These are phyloP conservation scores for Cervus canadensis DNA, from an alignment of 2,113 vertebrate species.

Conservation along the genomic window DNA sequence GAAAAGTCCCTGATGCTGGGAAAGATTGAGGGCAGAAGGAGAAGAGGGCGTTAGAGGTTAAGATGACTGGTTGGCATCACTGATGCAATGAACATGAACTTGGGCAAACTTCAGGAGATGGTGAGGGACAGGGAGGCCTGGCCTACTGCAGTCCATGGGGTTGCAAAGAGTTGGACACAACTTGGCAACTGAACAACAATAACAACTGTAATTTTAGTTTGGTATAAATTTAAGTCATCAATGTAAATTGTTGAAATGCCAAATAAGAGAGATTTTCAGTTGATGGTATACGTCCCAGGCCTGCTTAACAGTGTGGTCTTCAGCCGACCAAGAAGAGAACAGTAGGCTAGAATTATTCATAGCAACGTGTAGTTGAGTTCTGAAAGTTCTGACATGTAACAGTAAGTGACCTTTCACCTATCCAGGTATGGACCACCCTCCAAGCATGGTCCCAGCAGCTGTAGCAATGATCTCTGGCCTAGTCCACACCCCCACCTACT, in stretches of 20 bases:
- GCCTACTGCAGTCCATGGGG: background rate
- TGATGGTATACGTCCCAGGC: too few species aligned
- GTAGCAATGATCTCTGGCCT: background rate
- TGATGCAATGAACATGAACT: background rate
- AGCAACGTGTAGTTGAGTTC: background rate
- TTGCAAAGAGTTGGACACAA: background rate
- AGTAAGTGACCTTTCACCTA: background rate
- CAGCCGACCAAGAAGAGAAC: background rate
- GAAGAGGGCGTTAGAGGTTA: background rate
- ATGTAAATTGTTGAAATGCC: background rate
- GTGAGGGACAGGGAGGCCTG: background rate
- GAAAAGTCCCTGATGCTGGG: background rate
- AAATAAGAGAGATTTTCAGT: background rate
- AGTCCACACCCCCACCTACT: background rate
- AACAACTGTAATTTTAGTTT: background rate
- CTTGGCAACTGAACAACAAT: background rate
- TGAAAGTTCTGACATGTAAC: background rate
- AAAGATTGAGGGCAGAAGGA: background rate
- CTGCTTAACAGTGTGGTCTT: background rate
- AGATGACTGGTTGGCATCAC: background rate
- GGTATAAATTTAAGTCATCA: background rate
- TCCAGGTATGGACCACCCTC: background rate
- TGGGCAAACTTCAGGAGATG: background rate
- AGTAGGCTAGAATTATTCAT: background rate
- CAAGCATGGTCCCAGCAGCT: background rate